These are phyloP conservation scores for Nyctereutes procyonoides DNA, from an alignment of 2,113 vertebrate species.

Conservation along the genomic window DNA sequence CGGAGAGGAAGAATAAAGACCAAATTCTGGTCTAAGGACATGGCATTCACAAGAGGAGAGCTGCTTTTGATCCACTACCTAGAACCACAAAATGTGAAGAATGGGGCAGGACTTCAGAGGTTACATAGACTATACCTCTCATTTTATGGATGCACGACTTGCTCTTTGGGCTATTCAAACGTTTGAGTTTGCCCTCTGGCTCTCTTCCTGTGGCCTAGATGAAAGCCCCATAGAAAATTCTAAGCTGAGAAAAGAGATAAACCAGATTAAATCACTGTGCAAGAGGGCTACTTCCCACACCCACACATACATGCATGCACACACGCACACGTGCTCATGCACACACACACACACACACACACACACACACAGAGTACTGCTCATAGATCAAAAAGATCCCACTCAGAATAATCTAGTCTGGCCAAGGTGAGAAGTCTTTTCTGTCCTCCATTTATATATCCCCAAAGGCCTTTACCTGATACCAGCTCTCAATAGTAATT, in stretches of 20 bases:
- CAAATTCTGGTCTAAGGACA: constrained; percentile 7
- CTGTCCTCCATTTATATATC: not conserved
- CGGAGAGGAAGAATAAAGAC: not conserved
- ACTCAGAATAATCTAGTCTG: not conserved
- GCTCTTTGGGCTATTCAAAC: not conserved
- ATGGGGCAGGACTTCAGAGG: not conserved
- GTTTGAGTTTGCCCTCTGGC: not conserved
- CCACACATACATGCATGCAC: not conserved
- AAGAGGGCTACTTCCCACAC: not conserved
- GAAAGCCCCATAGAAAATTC: constrained; percentile 39
- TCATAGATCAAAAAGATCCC: not conserved
- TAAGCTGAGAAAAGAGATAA: not conserved
- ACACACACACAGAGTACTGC: not conserved
- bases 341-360: not conserved
- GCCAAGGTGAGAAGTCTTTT: not conserved
- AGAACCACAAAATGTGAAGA: constrained; percentile 17
- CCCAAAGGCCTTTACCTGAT: constrained; percentile 36
- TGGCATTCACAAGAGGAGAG: not conserved
- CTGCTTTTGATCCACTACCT: not conserved
- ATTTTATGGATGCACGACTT: not conserved
- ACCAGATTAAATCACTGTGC: not conserved
- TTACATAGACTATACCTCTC: not conserved
- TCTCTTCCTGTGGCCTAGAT: not conserved
- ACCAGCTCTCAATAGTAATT: constrained; percentile 52
- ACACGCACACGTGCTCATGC: too few species aligned